Base-by-base conservation (phyloP, 2,888 invertebrate species). In the Nemapogon koenigi region DNA sequence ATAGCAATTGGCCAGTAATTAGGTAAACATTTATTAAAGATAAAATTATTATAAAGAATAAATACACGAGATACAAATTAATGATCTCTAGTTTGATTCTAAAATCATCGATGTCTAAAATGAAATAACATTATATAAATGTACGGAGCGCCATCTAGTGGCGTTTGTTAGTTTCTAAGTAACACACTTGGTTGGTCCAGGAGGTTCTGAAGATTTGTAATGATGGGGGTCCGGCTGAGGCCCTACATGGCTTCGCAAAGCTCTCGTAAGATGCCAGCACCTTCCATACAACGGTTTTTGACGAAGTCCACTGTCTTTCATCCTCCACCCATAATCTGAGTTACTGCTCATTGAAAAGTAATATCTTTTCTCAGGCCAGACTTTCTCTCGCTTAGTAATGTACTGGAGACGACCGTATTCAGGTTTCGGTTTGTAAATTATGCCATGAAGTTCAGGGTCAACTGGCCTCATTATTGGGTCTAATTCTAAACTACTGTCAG, bases 401-500 rank as follows among this genome's bases (percentile, higher is more conserved):
- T 67, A 66, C 16, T 47, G 43, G 2, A 45, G 42, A 19, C 53
- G 53, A 1, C 62, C 64, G 32, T 52, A 57, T 8, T 52, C 51
- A 0, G 61, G 59, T 39, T 51, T 53, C 1, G 53, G 39, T 48
- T 61, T 55, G 33, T 57, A 55, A 6, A 66, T 47, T 7, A 61
- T 44, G 40, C 49, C 37, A 2, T 37, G 49, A 1, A 56, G 2
- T 30, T 55, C 39, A 3, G 56, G 47, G 19, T 59, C 55, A 11
- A 65, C 43, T 2, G 64, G 63, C 4, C 62, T 49, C 65, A 67
- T 67, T 10, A 57, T 16, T 1, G 63, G 64, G 19, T 64, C 62
- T 4, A 30, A 37, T 3, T 49, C 44, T 1, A 53, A 25, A 29
- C 59, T 60, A 3, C 48, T 47, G 3, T 57, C 50, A 2, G 58